Evolutionary conservation across 1,140 invertebrate genomes (phyloP).

Genomic region (Tetraneura akinire): DNA sequence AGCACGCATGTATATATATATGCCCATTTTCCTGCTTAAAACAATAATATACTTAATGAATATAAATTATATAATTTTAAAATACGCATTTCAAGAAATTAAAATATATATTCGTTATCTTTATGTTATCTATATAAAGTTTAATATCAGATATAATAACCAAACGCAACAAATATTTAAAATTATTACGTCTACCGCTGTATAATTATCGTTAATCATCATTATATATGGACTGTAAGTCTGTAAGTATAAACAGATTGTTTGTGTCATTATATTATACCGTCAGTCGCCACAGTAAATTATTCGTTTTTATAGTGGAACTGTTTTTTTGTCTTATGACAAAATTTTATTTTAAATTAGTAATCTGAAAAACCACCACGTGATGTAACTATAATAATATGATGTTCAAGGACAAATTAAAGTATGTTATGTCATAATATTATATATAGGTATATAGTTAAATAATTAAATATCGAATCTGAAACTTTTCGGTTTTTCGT

Average conservation of each 20-base stretch:
- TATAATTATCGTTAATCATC: slow-evolving; percentile 5
- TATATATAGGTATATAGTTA: too few relatives aligned
- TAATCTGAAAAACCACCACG: background rate
- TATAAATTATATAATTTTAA: too few relatives aligned
- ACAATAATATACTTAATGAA: too few relatives aligned
- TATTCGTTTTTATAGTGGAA: background rate
- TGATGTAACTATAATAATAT: background rate
- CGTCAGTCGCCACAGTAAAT: background rate
- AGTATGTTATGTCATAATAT: slow-evolving; percentile 2
- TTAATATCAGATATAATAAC: too few relatives aligned
- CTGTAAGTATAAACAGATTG: too few relatives aligned
- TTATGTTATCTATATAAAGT: too few relatives aligned
- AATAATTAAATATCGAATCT: too few relatives aligned
- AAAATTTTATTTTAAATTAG: slow-evolving; percentile 17
- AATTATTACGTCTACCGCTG: background rate
- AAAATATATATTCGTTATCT: too few relatives aligned
- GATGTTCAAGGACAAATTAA: background rate
- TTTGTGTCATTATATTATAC: background rate
- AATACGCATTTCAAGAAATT: too few relatives aligned
- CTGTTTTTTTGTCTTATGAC: background rate
- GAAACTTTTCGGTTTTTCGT: too few relatives aligned
- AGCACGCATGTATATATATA: too few relatives aligned
- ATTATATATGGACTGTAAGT: background rate
- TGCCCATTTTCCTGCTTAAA: too few relatives aligned
- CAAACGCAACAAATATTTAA: background rate